Evolutionary conservation across 2,888 invertebrate genomes (phyloP).

Genomic region (Zelleria hepariella): DNA sequence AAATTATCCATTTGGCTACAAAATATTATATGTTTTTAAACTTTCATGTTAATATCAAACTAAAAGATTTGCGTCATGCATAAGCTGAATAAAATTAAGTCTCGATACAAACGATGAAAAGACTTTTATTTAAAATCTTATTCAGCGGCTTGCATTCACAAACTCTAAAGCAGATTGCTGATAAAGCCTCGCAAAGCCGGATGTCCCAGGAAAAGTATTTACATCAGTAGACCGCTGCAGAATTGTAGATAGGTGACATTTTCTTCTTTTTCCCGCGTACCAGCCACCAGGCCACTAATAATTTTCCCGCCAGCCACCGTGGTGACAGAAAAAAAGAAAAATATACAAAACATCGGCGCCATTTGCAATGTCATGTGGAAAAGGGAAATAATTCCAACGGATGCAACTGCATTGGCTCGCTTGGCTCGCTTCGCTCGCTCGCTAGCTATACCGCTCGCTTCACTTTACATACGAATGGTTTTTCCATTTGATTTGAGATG

Average conservation of each 20-base stretch:
- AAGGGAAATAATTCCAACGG: neutral
- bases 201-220: too few relatives aligned
- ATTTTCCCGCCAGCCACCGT: neutral
- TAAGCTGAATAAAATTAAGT: too few relatives aligned
- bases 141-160: neutral
- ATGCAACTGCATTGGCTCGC: constrained; percentile 4
- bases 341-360: neutral
- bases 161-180: neutral
- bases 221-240: neutral
- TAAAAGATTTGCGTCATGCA: too few relatives aligned
- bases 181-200: neutral
- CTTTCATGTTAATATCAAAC: too few relatives aligned
- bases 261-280: neutral
- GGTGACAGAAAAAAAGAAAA: neutral
- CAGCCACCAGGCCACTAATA: neutral
- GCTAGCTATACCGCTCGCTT: constrained; percentile 8
- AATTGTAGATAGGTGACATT: neutral
- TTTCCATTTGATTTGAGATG: constrained; percentile 20
- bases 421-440: constrained; percentile 10
- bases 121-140: too few relatives aligned
- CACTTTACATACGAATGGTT: constrained; percentile 18
- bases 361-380: neutral
- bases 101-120: too few relatives aligned
- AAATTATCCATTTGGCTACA: too few relatives aligned
- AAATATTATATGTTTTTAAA: too few relatives aligned